Evolutionary conservation across 2,888 invertebrate genomes (phyloP).

Genomic region (Rotaria macrura): DNA sequence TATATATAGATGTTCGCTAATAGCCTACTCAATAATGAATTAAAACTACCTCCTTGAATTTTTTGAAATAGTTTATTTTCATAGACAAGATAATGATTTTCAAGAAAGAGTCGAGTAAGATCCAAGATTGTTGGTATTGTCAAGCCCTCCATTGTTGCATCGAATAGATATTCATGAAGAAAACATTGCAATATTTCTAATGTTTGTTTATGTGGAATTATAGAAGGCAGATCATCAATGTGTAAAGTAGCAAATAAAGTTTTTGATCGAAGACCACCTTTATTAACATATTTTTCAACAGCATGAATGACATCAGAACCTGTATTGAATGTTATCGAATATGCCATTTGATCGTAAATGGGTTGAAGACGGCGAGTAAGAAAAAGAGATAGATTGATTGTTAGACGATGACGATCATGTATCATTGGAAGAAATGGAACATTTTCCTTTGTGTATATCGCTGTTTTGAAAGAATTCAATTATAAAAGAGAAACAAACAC

Average conservation of each 20-base stretch:
- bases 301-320: neutral
- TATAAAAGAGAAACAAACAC: neutral
- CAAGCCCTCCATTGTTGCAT: too few species aligned
- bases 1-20: too few species aligned
- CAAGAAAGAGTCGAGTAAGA: too few species aligned
- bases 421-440: neutral
- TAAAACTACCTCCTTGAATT: too few species aligned
- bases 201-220: neutral
- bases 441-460: neutral
- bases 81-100: too few species aligned
- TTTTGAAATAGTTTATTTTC: neutral
- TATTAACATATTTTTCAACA: neutral
- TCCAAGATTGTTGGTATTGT: too few species aligned
- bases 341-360: neutral
- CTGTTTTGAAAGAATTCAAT: neutral
- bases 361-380: neutral
- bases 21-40: too few species aligned
- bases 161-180: neutral
- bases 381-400: neutral
- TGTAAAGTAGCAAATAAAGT: neutral
- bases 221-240: neutral
- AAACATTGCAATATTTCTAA: neutral
- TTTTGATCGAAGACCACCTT: neutral
- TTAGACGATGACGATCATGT: neutral
- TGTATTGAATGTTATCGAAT: neutral